Evolutionary conservation across 1,140 invertebrate species (phyloP), one percentile per base, ranked within the genome.

Genomic region (Drosophila erecta): DNA sequence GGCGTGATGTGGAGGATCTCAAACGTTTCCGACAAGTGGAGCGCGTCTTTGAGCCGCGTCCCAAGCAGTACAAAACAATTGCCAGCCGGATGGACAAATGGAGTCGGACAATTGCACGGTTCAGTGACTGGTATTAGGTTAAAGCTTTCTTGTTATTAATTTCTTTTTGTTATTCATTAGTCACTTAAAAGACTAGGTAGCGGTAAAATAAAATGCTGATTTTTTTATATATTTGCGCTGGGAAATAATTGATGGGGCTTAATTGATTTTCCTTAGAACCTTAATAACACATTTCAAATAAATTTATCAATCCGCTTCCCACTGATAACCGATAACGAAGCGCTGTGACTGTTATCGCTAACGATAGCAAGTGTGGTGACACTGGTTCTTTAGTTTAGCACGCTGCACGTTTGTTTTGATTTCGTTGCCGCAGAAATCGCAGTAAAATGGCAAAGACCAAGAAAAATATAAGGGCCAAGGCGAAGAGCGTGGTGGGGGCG

Each of bases 1-100:
- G 96, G 96, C 94, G 94, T 65, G 93, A 92, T 35, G 95, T 95
- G 81, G 94, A 95, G 5, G 95, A 97, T 72, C 72, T 97, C 14
- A 90, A 92, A 38, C 83, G 94, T 17, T 91, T 96, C 15, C 93
- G 94, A 27, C 92, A 94, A 74, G 81, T 95, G 3, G 94, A 95
- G 12, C 93, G 87, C 57, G 81, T 95, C 44, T 97, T 97, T 75
- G 91, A 92, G 37, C 95, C 95, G 0, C 93, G 94, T 3, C 71
- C 92, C n/a, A 90, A 94, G 46, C 91, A 93, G 0, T 86, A 79
- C 55, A 80, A 90, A 8, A 57, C 75, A 2, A 95, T 95, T 65
- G 81, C 93, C 58, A 51, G 78, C 0, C 92, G 92, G 5, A 90
- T 95, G 53, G 58, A 72, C 1, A 92, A 94, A 55, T 97, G 96